Evolutionary conservation across 2,797 vertebrate genomes (phyloP), one percentile per base, ranked within the genome.

Genomic region (Cuculus canorus): DNA sequence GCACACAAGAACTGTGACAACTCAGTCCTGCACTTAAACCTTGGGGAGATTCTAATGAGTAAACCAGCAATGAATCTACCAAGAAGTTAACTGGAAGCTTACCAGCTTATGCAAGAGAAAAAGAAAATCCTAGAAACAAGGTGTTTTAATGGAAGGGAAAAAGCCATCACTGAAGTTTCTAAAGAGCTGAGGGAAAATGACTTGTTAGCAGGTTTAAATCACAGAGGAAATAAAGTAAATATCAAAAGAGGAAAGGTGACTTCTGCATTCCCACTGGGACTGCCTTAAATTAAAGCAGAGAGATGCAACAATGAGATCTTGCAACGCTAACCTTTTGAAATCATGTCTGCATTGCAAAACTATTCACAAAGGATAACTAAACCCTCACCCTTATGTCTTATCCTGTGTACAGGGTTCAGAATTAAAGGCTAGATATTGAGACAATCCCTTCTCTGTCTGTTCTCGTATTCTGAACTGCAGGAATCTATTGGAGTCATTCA

Each of bases 181-280:
- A 33, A 76, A 92, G 57, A 92, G 33, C 11, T 88, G 15, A 93
- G 52, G 52, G 61, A 90, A 93, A 95, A 83, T 83, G 35, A 82
- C 52, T 39, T n/a, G 53, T 82, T 91, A 86, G 69, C 35, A 92
- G n/a, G 64, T 84, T 88, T 92, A 90, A 94, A 82, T 86, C 85
- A 91, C 89, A 94, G 70, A 13, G 41, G 89, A 96, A 90, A 84
- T 91, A 86, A 96, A 90, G 75, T 89, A 95, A 96, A 95, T 96
- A 95, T 64, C 84, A 94, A 93, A 92, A 80, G 71, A 93, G 83
- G 77, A 93, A 57, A 84, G 59, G 28, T 88, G 87, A 64, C 48
- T 90, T 25, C 63, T 91, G 10, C 57, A 79, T 92, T 92, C 89
- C 80, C 82, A 84, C 16, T 57, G 66, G 95, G 90, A 92, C 82